Evolutionary conservation across 2,888 invertebrate species (phyloP).

Genomic region (Portevinia maculata): DNA sequence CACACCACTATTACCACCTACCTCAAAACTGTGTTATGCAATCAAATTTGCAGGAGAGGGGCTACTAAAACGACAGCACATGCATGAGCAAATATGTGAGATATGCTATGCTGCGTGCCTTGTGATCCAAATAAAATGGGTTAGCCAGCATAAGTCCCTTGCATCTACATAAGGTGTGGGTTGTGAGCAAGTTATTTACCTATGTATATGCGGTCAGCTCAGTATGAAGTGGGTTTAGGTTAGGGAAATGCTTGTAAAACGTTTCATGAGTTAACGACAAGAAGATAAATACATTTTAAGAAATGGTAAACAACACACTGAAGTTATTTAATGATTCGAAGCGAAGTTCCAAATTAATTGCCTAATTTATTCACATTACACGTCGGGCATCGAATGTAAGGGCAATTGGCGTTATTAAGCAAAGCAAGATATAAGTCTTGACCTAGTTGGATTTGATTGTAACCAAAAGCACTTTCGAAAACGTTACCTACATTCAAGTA

Average conservation of each 20-base stretch:
- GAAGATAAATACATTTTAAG: background rate
- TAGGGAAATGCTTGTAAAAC: constrained; percentile 5
- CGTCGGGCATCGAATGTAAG: background rate
- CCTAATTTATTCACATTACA: background rate
- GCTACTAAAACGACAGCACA: constrained; percentile 13
- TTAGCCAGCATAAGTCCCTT: constrained; percentile 62
- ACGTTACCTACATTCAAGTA: background rate
- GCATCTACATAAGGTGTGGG: constrained; percentile 18
- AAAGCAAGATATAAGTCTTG: background rate
- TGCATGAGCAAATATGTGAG: constrained; percentile 60
- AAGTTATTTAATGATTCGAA: background rate
- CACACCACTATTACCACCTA: constrained; percentile 25
- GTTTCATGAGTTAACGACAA: background rate
- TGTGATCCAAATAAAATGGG: constrained; percentile 55
- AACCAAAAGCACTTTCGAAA: background rate
- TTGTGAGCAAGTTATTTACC: too few relatives aligned
- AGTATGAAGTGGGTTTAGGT: constrained; percentile 16
- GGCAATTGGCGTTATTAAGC: background rate
- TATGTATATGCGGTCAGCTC: background rate
- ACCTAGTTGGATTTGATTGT: constrained; percentile 3
- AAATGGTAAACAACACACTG: constrained; percentile 1
- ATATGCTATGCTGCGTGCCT: constrained; percentile 60
- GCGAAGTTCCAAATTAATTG: background rate
- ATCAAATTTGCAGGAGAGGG: constrained; percentile 30
- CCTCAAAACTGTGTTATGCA: constrained; percentile 60